A percentile compares a stretch with the other conserved stretches of the same genome.
phyloP scores from a whole-genome alignment of 2,113 vertebrate species.

The Epinephelus fuscoguttatus region DNA sequence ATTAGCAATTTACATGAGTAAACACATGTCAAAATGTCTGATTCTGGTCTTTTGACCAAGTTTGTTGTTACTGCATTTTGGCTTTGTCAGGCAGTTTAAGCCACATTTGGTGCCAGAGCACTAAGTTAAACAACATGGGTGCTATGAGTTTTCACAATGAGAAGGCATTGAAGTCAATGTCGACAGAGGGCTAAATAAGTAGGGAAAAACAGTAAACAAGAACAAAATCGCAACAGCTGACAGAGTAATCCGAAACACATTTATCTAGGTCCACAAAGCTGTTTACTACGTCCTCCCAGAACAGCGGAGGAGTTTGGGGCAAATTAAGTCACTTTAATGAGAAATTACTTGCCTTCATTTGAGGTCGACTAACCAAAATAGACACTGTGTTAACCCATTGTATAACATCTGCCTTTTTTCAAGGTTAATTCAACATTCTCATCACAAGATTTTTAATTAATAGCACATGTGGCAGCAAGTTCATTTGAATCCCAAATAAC shows the following conservation, averaged over 20 bases:
- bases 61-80: background rate
- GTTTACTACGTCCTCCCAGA: constrained; percentile 14
- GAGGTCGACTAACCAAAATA: constrained; percentile 25
- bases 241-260: constrained; percentile 52
- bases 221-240: constrained; percentile 20
- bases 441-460: constrained; percentile 46
- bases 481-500: constrained; percentile 33
- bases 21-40: background rate
- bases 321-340: constrained; percentile 42
- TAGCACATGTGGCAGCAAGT: constrained; percentile 44
- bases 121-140: background rate
- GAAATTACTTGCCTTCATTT: constrained; percentile 19
- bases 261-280: constrained; percentile 21
- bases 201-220: constrained; percentile 22
- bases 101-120: background rate
- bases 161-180: constrained; percentile 6
- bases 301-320: constrained; percentile 3
- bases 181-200: constrained; percentile 13
- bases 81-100: background rate
- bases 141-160: constrained; percentile 5
- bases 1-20: background rate
- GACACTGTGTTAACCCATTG: constrained; percentile 11
- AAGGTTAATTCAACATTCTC: constrained; percentile 24
- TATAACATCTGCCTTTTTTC: constrained; percentile 29
- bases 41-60: background rate